Evolutionary conservation across 2,797 vertebrate species (phyloP), one percentile per base, ranked within the genome.

Genomic region (Lagorchestes hirsutus): DNA sequence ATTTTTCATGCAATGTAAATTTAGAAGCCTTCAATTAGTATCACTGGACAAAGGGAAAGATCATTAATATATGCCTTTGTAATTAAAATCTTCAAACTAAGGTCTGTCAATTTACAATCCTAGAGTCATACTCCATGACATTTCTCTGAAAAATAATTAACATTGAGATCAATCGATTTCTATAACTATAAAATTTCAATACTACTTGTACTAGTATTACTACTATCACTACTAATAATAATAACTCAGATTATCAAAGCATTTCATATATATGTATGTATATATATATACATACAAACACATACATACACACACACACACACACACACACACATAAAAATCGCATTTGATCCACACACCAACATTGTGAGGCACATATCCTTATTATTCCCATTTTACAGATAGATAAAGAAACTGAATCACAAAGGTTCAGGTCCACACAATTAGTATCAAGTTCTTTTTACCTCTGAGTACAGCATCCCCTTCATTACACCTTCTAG

Each of bases 11-110:
- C 14, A n/a, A 31, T 74, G 28, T 93, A 95, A 97, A 91, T 92
- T 62, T 59, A 96, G 11, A 92, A 55, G 28, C 90, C 67, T 54
- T 95, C 56, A 96, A 92, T 95, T 62, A 31, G 31, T 54, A 94
- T 95, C 16, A 67, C 31, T 93, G 31, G 9, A 54, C 93, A 95
- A 93, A 96, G 0, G 9, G 18, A 67, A 91, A 97, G 29, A 22
- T 31, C 82, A 90, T 92, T 31, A 29, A 94, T 93, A 82, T 94
- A 29, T 34, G 74, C 10, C 1, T 67, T 55, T 96, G 9, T 90
- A 55, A 55, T 91, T 92, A 57, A 94, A 96, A 92, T 11, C 62
- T 94, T 91, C 50, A 93, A 62, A n/a, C 57, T 91, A 92, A 94
- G 34, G 5, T 52, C 94, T 92, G 90, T 90, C 93, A 55, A 95